Evolutionary conservation across 2,113 vertebrate species (phyloP).

Genomic region (Rhabdomys dilectus): DNA sequence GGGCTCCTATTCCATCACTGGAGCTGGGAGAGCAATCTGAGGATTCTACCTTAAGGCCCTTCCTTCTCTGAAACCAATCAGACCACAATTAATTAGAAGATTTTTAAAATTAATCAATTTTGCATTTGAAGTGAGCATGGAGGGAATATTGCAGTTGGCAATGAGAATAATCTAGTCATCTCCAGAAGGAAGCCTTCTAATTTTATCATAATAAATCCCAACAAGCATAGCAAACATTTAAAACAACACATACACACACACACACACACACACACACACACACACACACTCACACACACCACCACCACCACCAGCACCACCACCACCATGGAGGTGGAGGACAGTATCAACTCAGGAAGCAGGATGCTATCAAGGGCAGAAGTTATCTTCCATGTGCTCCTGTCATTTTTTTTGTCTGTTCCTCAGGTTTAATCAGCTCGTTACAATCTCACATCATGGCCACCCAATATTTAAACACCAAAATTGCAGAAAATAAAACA

Average conservation of each 20-base stretch:
- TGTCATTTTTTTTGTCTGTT: neutral
- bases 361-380: neutral
- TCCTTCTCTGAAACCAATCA: neutral
- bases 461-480: neutral
- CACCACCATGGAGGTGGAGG: neutral
- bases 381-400: too few species aligned
- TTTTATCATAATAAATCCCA: conserved; percentile 5
- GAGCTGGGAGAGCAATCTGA: neutral
- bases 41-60: neutral
- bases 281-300: too few species aligned
- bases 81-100: neutral
- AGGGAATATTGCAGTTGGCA: neutral
- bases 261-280: neutral
- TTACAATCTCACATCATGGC: neutral
- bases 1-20: neutral
- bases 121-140: neutral
- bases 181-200: neutral
- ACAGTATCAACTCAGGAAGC: neutral
- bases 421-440: neutral
- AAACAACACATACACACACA: neutral
- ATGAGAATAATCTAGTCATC: neutral
- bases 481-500: neutral
- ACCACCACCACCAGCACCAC: neutral
- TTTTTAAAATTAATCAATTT: neutral
- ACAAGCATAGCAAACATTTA: neutral